Evolutionary conservation across 2,888 invertebrate genomes (phyloP).

Genomic region (Malthinus seriepunctatus): DNA sequence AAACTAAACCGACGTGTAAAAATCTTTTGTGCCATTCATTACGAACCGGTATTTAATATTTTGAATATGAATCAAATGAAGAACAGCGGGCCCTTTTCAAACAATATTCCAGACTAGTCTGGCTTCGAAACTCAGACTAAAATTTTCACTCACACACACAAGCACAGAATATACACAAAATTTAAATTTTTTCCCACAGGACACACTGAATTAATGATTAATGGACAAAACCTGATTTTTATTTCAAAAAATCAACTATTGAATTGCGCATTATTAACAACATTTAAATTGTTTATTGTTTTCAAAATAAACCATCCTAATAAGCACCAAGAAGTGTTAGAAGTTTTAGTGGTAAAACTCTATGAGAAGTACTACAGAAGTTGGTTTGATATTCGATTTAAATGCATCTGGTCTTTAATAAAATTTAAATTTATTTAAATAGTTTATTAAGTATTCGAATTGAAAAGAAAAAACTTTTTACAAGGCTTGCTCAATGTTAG

Average conservation of each 20-base stretch:
- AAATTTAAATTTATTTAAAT: too few relatives aligned
- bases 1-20: slow-evolving; percentile 31
- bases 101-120: slow-evolving; percentile 30
- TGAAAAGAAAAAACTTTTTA: too few relatives aligned
- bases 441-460: too few relatives aligned
- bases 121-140: slow-evolving; percentile 16
- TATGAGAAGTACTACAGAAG: too few relatives aligned
- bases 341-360: too few relatives aligned
- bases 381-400: background rate
- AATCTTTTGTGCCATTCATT: slow-evolving; percentile 34
- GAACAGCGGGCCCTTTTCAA: slow-evolving; percentile 26
- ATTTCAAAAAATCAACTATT: background rate
- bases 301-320: too few relatives aligned
- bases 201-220: slow-evolving; percentile 16
- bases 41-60: slow-evolving; percentile 37
- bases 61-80: slow-evolving; percentile 33
- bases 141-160: slow-evolving; percentile 8
- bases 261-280: too few relatives aligned
- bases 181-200: slow-evolving; percentile 28
- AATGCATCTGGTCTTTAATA: background rate
- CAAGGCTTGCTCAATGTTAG: too few relatives aligned
- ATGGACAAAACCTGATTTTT: slow-evolving; percentile 21
- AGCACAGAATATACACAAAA: slow-evolving; percentile 4
- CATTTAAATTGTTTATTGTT: too few relatives aligned
- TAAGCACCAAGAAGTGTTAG: too few relatives aligned